A percentile compares a stretch with the other conserved stretches of the same genome.
These are phyloP conservation scores for Macquaria ambigua DNA, from an alignment of 2,113 vertebrate species.

Conservation along the genomic window DNA sequence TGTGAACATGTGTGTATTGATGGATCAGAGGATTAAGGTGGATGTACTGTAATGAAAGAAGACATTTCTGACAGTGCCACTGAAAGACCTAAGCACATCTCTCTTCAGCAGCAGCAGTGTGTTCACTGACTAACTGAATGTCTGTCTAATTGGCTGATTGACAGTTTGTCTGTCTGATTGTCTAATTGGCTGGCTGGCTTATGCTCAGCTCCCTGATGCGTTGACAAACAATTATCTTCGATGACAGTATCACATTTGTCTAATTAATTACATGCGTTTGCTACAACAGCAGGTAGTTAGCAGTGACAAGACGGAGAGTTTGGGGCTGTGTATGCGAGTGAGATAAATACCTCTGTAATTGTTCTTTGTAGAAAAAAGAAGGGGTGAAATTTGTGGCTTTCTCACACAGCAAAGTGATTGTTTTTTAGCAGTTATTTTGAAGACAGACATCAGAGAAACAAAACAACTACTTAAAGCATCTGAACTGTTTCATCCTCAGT, in stretches of 20 bases:
- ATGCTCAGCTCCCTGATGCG: conserved; percentile 77
- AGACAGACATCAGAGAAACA: conserved; percentile 37
- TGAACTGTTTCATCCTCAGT: conserved; percentile 26
- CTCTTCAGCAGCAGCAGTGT: conserved; percentile 69
- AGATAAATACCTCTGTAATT: conserved; percentile 59
- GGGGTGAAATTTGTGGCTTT: conserved; percentile 23
- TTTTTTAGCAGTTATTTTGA: conserved; percentile 37
- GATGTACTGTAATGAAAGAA: conserved; percentile 53
- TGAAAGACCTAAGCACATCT: conserved; percentile 72
- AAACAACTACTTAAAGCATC: conserved; percentile 31
- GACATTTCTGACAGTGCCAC: conserved; percentile 72
- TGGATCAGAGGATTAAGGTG: conserved; percentile 22
- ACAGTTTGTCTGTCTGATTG: conserved; percentile 31
- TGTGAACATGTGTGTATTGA: not conserved
- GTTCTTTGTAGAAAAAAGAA: conserved; percentile 18
- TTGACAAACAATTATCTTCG: conserved; percentile 88
- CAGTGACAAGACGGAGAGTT: conserved; percentile 66
- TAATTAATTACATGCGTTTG: conserved; percentile 86
- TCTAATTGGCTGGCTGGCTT: conserved; percentile 62
- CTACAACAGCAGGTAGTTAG: conserved; percentile 77
- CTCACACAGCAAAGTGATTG: conserved; percentile 7
- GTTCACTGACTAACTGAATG: conserved; percentile 26
- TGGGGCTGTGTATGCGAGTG: conserved; percentile 45
- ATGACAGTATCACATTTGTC: conserved; percentile 85
- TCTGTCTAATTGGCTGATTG: conserved; percentile 44